Percentiles rank a stretch among this genome's conserved stretches.
These are phyloP conservation scores for Schizotus pectinicornis DNA, from an alignment of 2,888 invertebrate species.

Conservation along the genomic window DNA sequence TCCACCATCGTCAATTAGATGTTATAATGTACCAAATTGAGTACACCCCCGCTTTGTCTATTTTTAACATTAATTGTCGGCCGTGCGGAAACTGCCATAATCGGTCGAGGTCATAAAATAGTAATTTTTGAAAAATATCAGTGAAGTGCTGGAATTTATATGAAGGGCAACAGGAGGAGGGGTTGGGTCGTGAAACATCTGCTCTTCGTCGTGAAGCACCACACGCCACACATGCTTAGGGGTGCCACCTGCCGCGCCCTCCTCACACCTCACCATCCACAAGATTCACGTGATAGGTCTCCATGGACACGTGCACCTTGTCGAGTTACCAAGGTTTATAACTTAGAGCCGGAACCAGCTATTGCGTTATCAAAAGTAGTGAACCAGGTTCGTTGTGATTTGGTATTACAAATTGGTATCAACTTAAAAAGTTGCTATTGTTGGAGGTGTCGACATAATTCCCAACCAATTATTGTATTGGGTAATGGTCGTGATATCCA, in stretches of 20 bases:
- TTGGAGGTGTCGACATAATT: slow-evolving; percentile 1
- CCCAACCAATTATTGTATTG: slow-evolving; percentile 7
- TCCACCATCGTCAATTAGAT: not conserved
- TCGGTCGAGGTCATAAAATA: slow-evolving; percentile 15
- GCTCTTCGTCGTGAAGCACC: slow-evolving; percentile 29
- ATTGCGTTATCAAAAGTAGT: no score
- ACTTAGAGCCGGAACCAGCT: not conserved
- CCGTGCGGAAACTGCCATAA: slow-evolving; percentile 18
- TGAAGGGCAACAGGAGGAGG: slow-evolving; percentile 6
- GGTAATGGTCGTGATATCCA: no score
- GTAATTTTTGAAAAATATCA: slow-evolving; percentile 1
- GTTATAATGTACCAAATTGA: slow-evolving; percentile 3
- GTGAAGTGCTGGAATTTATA: slow-evolving; percentile 6
- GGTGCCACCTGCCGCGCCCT: slow-evolving; percentile 37
- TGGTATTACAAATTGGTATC: not conserved
- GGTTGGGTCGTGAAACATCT: slow-evolving; percentile 33
- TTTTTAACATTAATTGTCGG: slow-evolving; percentile 16
- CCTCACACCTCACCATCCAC: slow-evolving; percentile 22
- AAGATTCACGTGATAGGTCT: not conserved
- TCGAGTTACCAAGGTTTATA: slow-evolving; percentile 8
- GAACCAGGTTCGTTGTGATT: no score
- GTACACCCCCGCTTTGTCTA: slow-evolving; percentile 7
- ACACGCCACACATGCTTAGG: slow-evolving; percentile 39
- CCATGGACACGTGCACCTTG: slow-evolving; percentile 26
- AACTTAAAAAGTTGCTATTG: slow-evolving; percentile 2